A percentile compares a stretch with the other conserved stretches of the same genome.
Evolutionary conservation across 2,113 vertebrate species (phyloP).

Genomic region (Fregata magnificens): DNA sequence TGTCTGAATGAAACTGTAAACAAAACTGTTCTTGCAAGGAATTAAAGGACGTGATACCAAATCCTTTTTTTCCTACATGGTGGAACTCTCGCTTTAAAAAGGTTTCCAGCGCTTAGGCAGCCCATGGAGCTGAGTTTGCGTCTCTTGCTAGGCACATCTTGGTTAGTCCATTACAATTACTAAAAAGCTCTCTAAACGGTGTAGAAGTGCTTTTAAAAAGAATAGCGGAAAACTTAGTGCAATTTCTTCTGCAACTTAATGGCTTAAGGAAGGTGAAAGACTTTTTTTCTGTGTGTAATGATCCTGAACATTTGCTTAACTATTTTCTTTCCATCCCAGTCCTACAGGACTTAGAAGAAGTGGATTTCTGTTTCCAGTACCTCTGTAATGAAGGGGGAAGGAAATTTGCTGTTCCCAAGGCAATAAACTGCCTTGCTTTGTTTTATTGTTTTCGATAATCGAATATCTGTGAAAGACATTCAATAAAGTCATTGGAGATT

Average conservation of each 20-base stretch:
- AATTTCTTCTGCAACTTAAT: not conserved
- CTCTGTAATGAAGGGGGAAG: not conserved
- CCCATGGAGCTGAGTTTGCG: not conserved
- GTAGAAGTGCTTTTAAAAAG: not conserved
- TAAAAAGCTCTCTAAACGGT: not conserved
- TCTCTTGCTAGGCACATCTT: not conserved
- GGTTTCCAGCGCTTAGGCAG: not conserved
- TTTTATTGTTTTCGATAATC: conserved; percentile 45
- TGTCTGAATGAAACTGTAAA: not conserved
- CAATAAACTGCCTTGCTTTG: not conserved
- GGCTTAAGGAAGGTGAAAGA: not conserved
- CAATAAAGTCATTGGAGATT: conserved; percentile 27
- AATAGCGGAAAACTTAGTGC: not conserved
- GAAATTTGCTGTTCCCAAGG: not conserved
- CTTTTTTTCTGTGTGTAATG: not conserved
- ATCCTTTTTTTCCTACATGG: not conserved
- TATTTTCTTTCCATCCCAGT: not conserved
- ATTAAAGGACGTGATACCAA: not conserved
- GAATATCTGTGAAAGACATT: conserved; percentile 39
- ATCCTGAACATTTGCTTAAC: not conserved
- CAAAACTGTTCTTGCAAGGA: not conserved
- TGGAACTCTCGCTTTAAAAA: not conserved
- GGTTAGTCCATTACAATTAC: not conserved
- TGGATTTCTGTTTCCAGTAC: not conserved
- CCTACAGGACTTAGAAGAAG: not conserved